Evolutionary conservation across 1,140 invertebrate genomes (phyloP).

Genomic region (Papilio helenus): DNA sequence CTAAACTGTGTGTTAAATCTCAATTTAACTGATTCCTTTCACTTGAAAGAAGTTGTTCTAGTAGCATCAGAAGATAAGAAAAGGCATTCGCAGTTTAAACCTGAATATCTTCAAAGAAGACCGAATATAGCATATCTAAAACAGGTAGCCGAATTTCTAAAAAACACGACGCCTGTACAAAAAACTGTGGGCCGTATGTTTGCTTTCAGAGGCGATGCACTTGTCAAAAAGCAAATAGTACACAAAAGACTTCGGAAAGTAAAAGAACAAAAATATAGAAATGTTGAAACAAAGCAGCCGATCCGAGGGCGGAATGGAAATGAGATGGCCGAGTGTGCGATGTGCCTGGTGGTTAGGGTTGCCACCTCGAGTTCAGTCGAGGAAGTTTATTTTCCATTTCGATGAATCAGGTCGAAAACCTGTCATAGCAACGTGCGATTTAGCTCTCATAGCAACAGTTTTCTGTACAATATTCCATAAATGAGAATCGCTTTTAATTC

Average conservation of each 20-base stretch:
- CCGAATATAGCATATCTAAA: constrained; percentile 36
- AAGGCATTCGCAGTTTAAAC: background rate
- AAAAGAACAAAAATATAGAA: constrained; percentile 48
- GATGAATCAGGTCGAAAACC: background rate
- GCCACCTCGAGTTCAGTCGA: background rate
- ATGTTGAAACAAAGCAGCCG: constrained; percentile 68
- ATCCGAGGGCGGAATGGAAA: constrained; percentile 66
- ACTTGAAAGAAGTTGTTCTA: background rate
- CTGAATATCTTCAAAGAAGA: background rate
- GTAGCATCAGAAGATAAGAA: background rate
- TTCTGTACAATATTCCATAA: background rate
- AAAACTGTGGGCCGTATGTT: constrained; percentile 62
- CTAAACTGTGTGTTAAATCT: too few species aligned
- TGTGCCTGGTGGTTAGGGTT: background rate
- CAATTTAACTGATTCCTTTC: background rate
- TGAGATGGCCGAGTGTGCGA: constrained; percentile 50
- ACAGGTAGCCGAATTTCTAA: constrained; percentile 55
- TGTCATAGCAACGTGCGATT: background rate
- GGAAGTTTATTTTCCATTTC: background rate
- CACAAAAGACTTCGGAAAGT: constrained; percentile 66
- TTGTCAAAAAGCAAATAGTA: constrained; percentile 77
- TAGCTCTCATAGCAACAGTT: background rate
- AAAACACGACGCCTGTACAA: constrained; percentile 52
- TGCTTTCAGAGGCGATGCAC: constrained; percentile 67
- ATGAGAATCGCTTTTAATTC: background rate